phyloP scores from a whole-genome alignment of 35 echinoderm and acorn worm species.

The Holothuria glaberrima region DNA sequence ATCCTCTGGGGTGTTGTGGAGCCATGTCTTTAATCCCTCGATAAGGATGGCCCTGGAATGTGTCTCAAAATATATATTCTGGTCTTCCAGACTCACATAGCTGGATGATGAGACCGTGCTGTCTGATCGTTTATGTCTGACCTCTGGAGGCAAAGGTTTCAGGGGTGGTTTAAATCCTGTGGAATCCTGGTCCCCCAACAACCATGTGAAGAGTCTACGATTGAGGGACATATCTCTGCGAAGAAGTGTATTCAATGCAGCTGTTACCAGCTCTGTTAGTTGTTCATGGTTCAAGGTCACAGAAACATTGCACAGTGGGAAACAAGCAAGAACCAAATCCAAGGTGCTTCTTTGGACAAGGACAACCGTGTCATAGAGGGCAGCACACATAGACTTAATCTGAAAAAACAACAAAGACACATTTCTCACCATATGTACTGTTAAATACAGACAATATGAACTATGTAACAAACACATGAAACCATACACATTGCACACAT shows the following conservation, averaged over 20 bases:
- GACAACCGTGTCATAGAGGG: conserved; percentile 85
- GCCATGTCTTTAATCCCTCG: conserved; percentile 74
- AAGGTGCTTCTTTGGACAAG: conserved; percentile 89
- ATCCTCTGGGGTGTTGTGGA: conserved; percentile 71
- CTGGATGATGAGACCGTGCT: conserved; percentile 76
- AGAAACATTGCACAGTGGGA: conserved; percentile 71
- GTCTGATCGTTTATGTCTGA: conserved; percentile 59
- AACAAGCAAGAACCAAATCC: conserved; percentile 84
- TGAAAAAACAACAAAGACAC: conserved; percentile 5
- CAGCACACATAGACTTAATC: conserved; percentile 84
- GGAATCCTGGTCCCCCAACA: conserved; percentile 73
- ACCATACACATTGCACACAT: too few relatives aligned
- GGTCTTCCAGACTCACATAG: conserved; percentile 79
- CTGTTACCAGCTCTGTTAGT: conserved; percentile 64
- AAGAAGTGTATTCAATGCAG: conserved; percentile 84
- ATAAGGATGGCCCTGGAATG: conserved; percentile 86
- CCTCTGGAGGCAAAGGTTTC: background rate
- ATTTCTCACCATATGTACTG: too few relatives aligned
- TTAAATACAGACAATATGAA: too few relatives aligned
- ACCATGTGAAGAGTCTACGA: conserved; percentile 86
- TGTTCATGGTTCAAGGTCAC: conserved; percentile 61
- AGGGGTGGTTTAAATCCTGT: background rate
- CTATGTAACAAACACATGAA: too few relatives aligned
- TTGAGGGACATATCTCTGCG: conserved; percentile 98
- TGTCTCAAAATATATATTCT: conserved; percentile 83